phyloP scores from a whole-genome alignment of 2,888 invertebrate genomes.

The Ectemnius lituratus region DNA sequence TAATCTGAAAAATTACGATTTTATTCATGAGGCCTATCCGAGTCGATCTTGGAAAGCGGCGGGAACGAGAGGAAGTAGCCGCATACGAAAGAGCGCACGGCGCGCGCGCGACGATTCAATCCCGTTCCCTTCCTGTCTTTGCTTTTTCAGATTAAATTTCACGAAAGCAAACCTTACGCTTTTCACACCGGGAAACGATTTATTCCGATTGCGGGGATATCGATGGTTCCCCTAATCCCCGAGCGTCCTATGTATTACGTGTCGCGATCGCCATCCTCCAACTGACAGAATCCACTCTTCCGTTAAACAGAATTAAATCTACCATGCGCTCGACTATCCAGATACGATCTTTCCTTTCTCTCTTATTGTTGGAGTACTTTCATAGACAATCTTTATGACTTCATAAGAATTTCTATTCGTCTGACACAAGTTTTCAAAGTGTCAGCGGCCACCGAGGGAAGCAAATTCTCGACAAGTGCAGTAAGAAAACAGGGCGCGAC shows the following conservation, averaged over 20 bases:
- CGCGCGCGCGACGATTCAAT: conserved; percentile 61
- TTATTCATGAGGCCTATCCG: conserved; percentile 74
- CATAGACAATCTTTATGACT: too few relatives aligned
- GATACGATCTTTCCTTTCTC: too few relatives aligned
- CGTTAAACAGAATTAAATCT: not conserved
- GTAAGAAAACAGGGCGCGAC: too few relatives aligned
- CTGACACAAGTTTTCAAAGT: too few relatives aligned
- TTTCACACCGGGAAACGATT: conserved; percentile 49
- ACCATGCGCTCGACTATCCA: too few relatives aligned
- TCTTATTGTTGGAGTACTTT: too few relatives aligned
- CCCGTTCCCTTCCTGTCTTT: conserved; percentile 21
- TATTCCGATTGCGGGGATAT: conserved; percentile 43
- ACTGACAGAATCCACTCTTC: conserved; percentile 2
- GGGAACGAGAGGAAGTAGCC: conserved; percentile 19
- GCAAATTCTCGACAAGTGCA: too few relatives aligned
- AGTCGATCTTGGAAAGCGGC: conserved; percentile 56
- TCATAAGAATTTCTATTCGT: too few relatives aligned
- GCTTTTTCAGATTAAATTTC: conserved; percentile 45
- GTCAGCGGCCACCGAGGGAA: too few relatives aligned
- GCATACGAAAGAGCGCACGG: conserved; percentile 5
- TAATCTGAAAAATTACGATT: conserved; percentile 74
- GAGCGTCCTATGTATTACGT: conserved; percentile 11
- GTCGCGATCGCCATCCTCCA: not conserved
- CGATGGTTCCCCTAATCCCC: conserved; percentile 37
- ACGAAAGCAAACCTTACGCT: conserved; percentile 21